Conservation (phyloP, 2,888 invertebrate genomes). For the Pseudococcus jackbeardsleyi region DNA sequence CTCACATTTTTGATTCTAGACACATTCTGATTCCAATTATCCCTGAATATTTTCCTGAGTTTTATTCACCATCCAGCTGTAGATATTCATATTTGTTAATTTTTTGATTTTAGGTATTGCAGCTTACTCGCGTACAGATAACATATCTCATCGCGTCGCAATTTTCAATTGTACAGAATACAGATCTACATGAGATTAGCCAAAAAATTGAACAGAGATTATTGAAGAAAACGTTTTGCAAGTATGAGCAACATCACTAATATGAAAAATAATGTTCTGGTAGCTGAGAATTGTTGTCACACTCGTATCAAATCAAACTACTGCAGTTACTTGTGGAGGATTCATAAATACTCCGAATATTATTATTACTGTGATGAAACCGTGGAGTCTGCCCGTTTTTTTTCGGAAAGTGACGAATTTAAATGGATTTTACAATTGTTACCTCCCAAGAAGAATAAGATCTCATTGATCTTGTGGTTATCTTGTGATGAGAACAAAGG, state of each 20-base stretch:
- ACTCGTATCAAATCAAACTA: constrained; percentile 99
- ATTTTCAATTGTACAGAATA: no score
- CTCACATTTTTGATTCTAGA: no score
- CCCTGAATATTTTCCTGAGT: no score
- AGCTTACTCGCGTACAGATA: no score
- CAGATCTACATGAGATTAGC: no score
- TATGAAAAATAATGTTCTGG: constrained; percentile 90
- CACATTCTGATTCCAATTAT: no score
- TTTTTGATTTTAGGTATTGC: no score
- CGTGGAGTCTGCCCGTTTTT: constrained; percentile 99
- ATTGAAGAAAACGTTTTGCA: no score
- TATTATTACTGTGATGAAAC: constrained; percentile 95
- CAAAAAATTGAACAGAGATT: no score
- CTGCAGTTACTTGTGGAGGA: constrained; percentile 99
- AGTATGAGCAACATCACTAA: background rate
- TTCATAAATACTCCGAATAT: constrained; percentile 93
- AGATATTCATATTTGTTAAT: no score
- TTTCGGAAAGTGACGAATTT: constrained; percentile 99
- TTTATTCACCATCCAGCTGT: no score
- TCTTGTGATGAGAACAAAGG: constrained; percentile 96
- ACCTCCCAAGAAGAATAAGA: constrained; percentile 99
- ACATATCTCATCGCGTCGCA: no score
- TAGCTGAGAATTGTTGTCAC: constrained; percentile 99
- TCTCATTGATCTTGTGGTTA: constrained; percentile 92
- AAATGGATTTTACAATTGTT: constrained; percentile 97